Evolutionary conservation across 2,797 vertebrate genomes (phyloP).

Genomic region (Enoplosus armatus): DNA sequence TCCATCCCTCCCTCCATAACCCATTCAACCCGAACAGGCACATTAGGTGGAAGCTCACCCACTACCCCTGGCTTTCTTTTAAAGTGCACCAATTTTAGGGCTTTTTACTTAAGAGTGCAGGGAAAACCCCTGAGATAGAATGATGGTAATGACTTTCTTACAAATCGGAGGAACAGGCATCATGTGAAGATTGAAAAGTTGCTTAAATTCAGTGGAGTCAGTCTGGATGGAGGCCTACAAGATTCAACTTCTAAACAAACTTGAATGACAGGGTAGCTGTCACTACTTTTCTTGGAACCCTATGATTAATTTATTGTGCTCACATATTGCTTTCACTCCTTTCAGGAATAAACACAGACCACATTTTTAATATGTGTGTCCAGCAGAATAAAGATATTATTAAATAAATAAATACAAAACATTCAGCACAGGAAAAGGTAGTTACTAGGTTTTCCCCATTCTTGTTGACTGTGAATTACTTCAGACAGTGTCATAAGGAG

Average conservation of each 20-base stretch:
- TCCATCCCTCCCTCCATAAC: background rate
- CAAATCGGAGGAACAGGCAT: background rate
- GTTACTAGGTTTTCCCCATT: background rate
- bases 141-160: background rate
- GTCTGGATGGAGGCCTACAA: background rate
- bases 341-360: background rate
- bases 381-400: background rate
- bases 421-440: background rate
- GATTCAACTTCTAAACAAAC: slow-evolving; percentile 8
- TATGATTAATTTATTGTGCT: slow-evolving; percentile 3
- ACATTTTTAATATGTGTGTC: background rate
- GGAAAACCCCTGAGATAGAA: slow-evolving; percentile 5
- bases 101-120: background rate
- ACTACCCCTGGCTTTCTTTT: slow-evolving; percentile 14
- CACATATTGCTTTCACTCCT: background rate
- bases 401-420: background rate
- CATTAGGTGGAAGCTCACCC: slow-evolving; percentile 28
- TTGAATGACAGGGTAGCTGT: background rate
- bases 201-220: background rate
- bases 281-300: background rate
- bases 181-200: background rate
- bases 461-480: slow-evolving; percentile 26
- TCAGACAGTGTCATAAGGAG: slow-evolving; percentile 23
- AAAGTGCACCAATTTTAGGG: slow-evolving; percentile 9
- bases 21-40: slow-evolving; percentile 9